Percentiles rank a stretch among this genome's conserved stretches.
These are phyloP conservation scores for Ochropacha duplaris DNA, from an alignment of 2,888 invertebrate genomes.

Conservation along the genomic window DNA sequence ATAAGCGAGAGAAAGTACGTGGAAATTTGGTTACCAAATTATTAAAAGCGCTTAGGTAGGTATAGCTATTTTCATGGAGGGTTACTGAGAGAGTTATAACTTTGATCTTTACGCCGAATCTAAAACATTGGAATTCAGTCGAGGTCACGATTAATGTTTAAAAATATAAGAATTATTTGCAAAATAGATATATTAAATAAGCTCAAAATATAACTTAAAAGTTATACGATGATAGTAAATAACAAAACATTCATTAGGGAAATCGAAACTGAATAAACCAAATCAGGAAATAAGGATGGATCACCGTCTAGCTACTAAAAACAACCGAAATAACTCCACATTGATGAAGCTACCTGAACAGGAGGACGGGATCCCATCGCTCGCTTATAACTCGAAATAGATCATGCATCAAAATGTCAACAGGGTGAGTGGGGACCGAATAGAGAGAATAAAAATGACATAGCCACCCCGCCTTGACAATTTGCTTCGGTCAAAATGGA, in stretches of 20 bases:
- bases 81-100: background rate
- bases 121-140: background rate
- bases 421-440: slow-evolving; percentile 52
- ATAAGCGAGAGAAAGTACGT: background rate
- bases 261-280: background rate
- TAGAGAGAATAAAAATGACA: slow-evolving; percentile 47
- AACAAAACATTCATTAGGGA: background rate
- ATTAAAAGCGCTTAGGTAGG: background rate
- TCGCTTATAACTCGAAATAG: slow-evolving; percentile 41
- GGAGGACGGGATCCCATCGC: slow-evolving; percentile 30
- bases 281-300: background rate
- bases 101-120: background rate
- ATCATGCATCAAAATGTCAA: slow-evolving; percentile 69
- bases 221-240: too few species aligned
- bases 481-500: slow-evolving; percentile 58
- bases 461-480: slow-evolving; percentile 55
- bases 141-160: background rate
- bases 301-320: slow-evolving; percentile 9
- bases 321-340: slow-evolving; percentile 2
- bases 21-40: background rate
- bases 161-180: too few species aligned
- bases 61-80: background rate
- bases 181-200: too few species aligned
- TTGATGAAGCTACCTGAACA: slow-evolving; percentile 28
- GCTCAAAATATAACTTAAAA: too few species aligned